Percentiles rank a stretch among this genome's conserved stretches.
These are phyloP conservation scores for Rhinatrema bivittatum DNA, from an alignment of 2,797 vertebrate genomes.

Conservation along the genomic window DNA sequence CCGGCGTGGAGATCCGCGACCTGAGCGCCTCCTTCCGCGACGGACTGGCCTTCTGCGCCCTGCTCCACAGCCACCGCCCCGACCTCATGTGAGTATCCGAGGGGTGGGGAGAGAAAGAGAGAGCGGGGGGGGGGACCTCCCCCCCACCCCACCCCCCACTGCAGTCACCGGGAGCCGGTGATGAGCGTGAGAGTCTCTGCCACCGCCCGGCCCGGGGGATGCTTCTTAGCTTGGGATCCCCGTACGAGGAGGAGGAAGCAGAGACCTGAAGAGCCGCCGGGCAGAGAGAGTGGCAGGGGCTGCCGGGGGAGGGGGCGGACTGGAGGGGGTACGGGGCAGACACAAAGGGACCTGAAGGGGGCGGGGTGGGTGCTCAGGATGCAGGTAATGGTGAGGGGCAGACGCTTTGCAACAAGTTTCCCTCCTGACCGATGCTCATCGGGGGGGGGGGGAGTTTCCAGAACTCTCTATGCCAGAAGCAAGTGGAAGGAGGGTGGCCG, in stretches of 20 bases:
- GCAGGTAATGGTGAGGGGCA: neutral
- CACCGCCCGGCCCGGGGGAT: too few species aligned
- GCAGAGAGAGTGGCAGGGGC: too few species aligned
- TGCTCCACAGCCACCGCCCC: conserved; percentile 86
- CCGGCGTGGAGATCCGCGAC: conserved; percentile 77
- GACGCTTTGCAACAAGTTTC: too few species aligned
- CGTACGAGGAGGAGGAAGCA: too few species aligned
- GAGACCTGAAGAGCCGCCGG: too few species aligned
- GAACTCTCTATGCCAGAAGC: too few species aligned
- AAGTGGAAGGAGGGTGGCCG: neutral
- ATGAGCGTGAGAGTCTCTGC: neutral
- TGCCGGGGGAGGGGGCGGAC: too few species aligned
- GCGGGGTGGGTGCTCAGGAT: neutral
- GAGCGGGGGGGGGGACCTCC: conserved; percentile 12
- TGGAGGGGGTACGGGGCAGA: too few species aligned
- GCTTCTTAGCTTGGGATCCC: too few species aligned
- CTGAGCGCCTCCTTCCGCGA: conserved; percentile 89
- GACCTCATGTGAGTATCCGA: conserved; percentile 84
- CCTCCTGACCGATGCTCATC: too few species aligned
- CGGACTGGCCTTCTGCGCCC: conserved; percentile 91
- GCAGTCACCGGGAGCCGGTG: neutral
- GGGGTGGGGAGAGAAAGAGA: neutral
- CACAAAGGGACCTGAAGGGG: neutral
- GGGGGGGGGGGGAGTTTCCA: too few species aligned
- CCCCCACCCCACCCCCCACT: neutral